phyloP scores from a whole-genome alignment of 2,888 invertebrate genomes.

The Andrena haemorrhoa region DNA sequence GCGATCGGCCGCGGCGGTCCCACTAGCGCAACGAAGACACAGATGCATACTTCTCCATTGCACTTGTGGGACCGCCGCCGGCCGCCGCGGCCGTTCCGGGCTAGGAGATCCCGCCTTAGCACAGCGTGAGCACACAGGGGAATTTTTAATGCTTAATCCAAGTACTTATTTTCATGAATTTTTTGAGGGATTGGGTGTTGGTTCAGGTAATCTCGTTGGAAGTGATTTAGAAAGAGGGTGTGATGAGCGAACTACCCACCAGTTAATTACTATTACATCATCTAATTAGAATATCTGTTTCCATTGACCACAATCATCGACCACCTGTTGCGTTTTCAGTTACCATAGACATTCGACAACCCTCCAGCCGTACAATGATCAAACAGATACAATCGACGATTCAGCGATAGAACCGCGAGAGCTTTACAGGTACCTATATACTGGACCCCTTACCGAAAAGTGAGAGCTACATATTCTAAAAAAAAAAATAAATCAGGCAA shows the following conservation, averaged over 20 bases:
- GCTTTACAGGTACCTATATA: not conserved
- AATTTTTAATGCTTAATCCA: too few relatives aligned
- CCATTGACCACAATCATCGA: constrained; percentile 2
- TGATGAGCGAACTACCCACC: not conserved
- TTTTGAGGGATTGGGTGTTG: not conserved
- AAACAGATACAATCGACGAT: not conserved
- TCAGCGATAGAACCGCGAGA: not conserved
- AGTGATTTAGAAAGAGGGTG: too few relatives aligned
- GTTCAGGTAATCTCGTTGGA: not conserved
- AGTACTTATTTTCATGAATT: not conserved
- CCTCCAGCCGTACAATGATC: not conserved
- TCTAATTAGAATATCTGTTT: constrained; percentile 6
- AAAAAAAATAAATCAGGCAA: not conserved
- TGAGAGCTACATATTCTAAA: not conserved
- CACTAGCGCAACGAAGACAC: too few relatives aligned
- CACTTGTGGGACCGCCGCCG: too few relatives aligned
- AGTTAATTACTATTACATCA: not conserved
- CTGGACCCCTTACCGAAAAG: not conserved
- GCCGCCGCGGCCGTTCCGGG: too few relatives aligned
- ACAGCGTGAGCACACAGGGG: too few relatives aligned
- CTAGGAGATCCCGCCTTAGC: too few relatives aligned
- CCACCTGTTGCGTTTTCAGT: constrained; percentile 12
- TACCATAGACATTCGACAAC: not conserved
- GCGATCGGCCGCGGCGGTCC: too few relatives aligned
- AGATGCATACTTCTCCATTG: too few relatives aligned